Percentiles rank a stretch among this genome's conserved stretches.
phyloP scores from a whole-genome alignment of 2,888 invertebrate species.

The Callosobruchus maculatus region DNA sequence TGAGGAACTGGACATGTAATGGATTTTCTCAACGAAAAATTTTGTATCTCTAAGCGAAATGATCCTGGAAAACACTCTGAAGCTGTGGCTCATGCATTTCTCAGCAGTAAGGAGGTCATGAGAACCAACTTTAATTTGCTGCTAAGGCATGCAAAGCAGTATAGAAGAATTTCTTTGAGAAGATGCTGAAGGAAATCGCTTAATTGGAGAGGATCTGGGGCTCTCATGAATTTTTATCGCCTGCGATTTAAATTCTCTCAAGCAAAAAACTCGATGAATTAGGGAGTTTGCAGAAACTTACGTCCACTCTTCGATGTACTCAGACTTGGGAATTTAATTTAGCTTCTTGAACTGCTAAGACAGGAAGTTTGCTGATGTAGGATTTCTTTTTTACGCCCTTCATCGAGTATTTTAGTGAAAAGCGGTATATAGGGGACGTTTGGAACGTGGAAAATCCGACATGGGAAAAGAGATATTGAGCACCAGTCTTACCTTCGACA shows the following conservation, averaged over 20 bases:
- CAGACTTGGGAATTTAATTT: neutral
- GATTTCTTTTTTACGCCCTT: neutral
- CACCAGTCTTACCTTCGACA: no score
- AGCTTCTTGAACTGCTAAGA: neutral
- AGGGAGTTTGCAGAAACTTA: neutral
- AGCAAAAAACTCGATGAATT: neutral
- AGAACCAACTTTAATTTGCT: neutral
- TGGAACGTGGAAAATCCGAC: no score
- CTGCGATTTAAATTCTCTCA: neutral
- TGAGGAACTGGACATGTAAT: no score
- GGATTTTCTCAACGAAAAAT: no score
- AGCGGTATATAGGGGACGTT: no score
- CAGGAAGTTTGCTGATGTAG: neutral
- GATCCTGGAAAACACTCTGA: neutral
- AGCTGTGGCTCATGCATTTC: neutral
- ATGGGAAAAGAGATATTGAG: no score
- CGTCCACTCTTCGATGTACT: neutral
- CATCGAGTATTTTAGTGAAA: neutral
- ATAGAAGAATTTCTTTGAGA: neutral
- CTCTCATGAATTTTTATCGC: neutral
- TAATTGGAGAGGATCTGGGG: neutral
- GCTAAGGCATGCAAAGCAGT: neutral
- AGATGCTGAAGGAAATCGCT: neutral
- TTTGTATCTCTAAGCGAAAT: neutral
- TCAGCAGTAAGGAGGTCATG: neutral